Conservation (phyloP, 2,113 vertebrate species). For the Onychostoma macrolepis region DNA sequence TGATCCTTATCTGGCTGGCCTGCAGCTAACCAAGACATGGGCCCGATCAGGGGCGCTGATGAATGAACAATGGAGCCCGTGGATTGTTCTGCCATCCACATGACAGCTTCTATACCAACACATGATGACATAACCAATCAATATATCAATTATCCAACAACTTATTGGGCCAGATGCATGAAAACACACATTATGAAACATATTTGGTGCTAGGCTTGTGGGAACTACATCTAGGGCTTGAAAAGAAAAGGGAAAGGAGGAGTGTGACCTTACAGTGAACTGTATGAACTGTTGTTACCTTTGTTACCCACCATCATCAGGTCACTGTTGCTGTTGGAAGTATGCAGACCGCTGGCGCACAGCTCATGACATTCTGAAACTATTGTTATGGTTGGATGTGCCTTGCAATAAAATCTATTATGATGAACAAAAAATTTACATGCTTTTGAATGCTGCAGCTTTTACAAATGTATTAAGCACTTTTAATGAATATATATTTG, state of each 20-base stretch:
- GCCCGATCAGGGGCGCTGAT: slow-evolving; percentile 90
- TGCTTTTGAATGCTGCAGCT: neutral
- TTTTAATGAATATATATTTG: neutral
- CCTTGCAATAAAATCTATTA: neutral
- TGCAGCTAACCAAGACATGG: slow-evolving; percentile 90
- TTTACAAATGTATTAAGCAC: neutral
- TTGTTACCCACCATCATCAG: slow-evolving; percentile 9
- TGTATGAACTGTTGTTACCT: slow-evolving; percentile 44
- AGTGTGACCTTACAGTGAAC: slow-evolving; percentile 47
- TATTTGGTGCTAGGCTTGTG: slow-evolving; percentile 27
- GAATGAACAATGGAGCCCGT: slow-evolving; percentile 97
- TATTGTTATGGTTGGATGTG: neutral
- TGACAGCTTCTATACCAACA: slow-evolving; percentile 87
- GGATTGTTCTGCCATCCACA: slow-evolving; percentile 83
- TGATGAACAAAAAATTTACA: neutral
- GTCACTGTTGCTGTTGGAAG: slow-evolving; percentile 9
- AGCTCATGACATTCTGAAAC: neutral
- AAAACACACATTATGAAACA: slow-evolving; percentile 73
- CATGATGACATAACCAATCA: slow-evolving; percentile 96
- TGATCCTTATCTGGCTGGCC: slow-evolving; percentile 95
- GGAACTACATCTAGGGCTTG: slow-evolving; percentile 5
- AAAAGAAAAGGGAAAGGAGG: slow-evolving; percentile 17
- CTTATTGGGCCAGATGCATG: slow-evolving; percentile 83
- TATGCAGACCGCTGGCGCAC: neutral
- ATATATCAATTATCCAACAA: slow-evolving; percentile 91